phyloP scores from a whole-genome alignment of 1,140 invertebrate species.

The Drosophila orosa region DNA sequence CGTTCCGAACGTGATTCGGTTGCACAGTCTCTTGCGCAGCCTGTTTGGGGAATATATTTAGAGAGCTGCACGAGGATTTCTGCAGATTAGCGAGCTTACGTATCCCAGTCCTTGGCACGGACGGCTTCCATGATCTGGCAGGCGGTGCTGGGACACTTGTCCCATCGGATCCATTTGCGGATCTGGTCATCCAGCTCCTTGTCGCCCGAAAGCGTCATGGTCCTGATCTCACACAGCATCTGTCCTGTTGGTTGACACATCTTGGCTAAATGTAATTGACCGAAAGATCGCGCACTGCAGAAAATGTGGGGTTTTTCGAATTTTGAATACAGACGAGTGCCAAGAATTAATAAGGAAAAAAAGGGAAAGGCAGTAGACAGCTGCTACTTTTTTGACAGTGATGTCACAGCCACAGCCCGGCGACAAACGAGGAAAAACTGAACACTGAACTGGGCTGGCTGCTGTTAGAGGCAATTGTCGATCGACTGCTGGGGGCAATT shows the following conservation, averaged over 20 bases:
- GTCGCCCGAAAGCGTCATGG: slow-evolving; percentile 49
- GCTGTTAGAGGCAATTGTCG: slow-evolving; percentile 1
- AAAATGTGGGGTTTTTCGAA: slow-evolving; percentile 22
- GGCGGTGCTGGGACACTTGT: slow-evolving; percentile 47
- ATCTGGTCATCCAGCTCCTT: slow-evolving; percentile 50
- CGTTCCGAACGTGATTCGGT: slow-evolving; percentile 93
- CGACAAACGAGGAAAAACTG: slow-evolving; percentile 7
- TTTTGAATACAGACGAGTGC: slow-evolving; percentile 5
- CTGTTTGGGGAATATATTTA: slow-evolving; percentile 19
- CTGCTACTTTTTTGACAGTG: slow-evolving; percentile 24
- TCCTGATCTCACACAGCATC: slow-evolving; percentile 41
- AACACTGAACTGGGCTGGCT: slow-evolving; percentile 17
- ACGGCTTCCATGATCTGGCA: slow-evolving; percentile 50
- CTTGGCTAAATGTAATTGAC: slow-evolving; percentile 16
- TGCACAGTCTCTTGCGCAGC: slow-evolving; percentile 61
- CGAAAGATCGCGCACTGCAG: slow-evolving; percentile 19
- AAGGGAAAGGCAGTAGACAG: slow-evolving; percentile 4
- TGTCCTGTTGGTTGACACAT: slow-evolving; percentile 30
- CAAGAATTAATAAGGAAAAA: background rate
- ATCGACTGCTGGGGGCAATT: slow-evolving; percentile 8
- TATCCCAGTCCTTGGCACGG: slow-evolving; percentile 43
- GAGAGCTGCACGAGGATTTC: background rate
- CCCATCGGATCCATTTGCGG: slow-evolving; percentile 58
- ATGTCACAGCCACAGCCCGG: slow-evolving; percentile 28
- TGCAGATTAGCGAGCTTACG: slow-evolving; percentile 30